Evolutionary conservation across 1,140 invertebrate species (phyloP), one percentile per base, ranked within the genome.

Genomic region (Portunus trituberculatus): DNA sequence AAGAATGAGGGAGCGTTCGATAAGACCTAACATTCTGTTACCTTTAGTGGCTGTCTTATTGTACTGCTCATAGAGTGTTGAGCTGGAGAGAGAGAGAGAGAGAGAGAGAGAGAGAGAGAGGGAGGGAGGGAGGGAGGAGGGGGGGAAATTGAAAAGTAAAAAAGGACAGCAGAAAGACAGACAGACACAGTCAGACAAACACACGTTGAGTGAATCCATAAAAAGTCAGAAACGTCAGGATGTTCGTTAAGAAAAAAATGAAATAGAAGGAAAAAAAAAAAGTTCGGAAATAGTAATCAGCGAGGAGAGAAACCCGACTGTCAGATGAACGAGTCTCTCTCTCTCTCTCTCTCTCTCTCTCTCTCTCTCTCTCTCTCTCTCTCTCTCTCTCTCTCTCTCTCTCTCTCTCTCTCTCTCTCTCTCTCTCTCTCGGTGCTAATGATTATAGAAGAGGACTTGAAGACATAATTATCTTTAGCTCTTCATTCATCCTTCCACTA

Each of bases 291-390:
- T 76, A n/a, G 8, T 59, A 59, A 59, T 59, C 52, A 59, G 8
- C n/a, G 52, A 59, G 52, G 20, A 76, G 25, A 76, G 20, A 76
- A n/a, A 76, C 20, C n/a, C 6, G n/a, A n/a, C 16, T 76, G 67
- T 76, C 20, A 76, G 1, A n/a, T n/a, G 25, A 76, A 76, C n/a
- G 67, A n/a, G 67, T 88, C 86, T 88, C 86, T 28, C 86, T 88
- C 25, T 31, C 86, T 31, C 86, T 31, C 25, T 88, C 86, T 88
- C 28, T 88, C 86, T 88, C 86, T 88, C 86, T 88, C 86, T 88
- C 29, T 32, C 86, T 88, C 86, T 88, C 86, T 88, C 86, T 88
- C 86, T 88, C 86, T 88, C 86, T 88, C 86, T 88, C 86, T 88
- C 86, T 88, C 86, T 87, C 86, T 32, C 86, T 87, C 86, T 87